Conservation (phyloP, 2,888 invertebrate genomes). For the Caenorhabditis sp. region DNA sequence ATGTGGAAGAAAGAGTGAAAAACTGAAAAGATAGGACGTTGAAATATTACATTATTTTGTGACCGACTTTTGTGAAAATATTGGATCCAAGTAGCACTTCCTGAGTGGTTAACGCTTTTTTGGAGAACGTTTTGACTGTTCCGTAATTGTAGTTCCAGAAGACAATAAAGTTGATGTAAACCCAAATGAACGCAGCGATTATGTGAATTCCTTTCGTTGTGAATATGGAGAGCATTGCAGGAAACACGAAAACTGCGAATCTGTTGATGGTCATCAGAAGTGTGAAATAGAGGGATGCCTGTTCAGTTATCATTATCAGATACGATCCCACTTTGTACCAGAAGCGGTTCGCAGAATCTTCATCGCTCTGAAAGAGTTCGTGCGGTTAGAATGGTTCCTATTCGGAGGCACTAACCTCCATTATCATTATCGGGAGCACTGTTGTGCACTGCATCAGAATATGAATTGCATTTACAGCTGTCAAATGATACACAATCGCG, state of each 20-base stretch:
- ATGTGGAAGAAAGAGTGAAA: slow-evolving; percentile 57
- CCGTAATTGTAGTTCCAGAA: slow-evolving; percentile 62
- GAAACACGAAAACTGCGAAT: slow-evolving; percentile 62
- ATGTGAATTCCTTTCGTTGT: slow-evolving; percentile 49
- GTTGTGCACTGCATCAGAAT: slow-evolving; percentile 52
- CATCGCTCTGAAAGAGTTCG: slow-evolving; percentile 30
- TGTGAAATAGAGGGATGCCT: slow-evolving; percentile 60
- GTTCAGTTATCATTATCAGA: slow-evolving; percentile 56
- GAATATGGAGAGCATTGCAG: slow-evolving; percentile 46
- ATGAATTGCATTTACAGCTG: slow-evolving; percentile 52
- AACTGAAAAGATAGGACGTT: slow-evolving; percentile 43
- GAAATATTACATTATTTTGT: not conserved
- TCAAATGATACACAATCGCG: slow-evolving; percentile 61
- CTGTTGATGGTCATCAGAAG: slow-evolving; percentile 66
- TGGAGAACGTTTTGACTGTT: slow-evolving; percentile 46
- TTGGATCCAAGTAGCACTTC: slow-evolving; percentile 56
- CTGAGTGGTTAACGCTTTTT: slow-evolving; percentile 35
- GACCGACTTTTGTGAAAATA: slow-evolving; percentile 49
- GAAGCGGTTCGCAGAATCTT: slow-evolving; percentile 34
- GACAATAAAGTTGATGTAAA: slow-evolving; percentile 61
- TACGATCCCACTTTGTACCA: slow-evolving; percentile 57
- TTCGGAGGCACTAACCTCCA: slow-evolving; percentile 38
- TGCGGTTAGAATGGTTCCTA: not conserved
- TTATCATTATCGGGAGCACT: slow-evolving; percentile 58
- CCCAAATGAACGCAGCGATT: slow-evolving; percentile 52